phyloP scores from a whole-genome alignment of 2,113 vertebrate species.

The Dasyprocta punctata region DNA sequence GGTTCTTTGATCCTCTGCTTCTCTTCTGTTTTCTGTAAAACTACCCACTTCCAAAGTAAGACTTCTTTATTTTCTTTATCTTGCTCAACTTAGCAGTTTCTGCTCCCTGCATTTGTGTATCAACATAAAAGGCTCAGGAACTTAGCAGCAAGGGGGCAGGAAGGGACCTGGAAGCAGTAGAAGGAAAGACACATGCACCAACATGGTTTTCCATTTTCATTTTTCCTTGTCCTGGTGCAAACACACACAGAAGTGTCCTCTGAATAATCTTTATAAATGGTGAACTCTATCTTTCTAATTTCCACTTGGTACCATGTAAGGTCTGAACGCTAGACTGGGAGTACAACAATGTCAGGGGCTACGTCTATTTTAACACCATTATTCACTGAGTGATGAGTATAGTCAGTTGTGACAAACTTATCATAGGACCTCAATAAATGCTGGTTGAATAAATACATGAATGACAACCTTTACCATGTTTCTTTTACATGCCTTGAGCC shows the following conservation, averaged over 20 bases:
- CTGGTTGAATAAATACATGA: background rate
- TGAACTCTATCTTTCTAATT: background rate
- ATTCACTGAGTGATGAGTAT: background rate
- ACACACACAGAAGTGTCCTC: background rate
- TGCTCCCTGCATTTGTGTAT: background rate
- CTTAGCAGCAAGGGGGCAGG: fast-evolving
- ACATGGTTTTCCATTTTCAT: background rate
- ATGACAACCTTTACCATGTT: background rate
- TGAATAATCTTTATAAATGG: background rate
- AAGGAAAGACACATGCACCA: background rate
- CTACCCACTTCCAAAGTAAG: background rate
- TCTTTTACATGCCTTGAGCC: background rate
- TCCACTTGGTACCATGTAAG: background rate
- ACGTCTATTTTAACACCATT: background rate
- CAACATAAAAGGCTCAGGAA: background rate
- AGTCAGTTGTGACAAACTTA: background rate
- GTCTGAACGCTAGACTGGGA: background rate
- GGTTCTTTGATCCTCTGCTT: background rate
- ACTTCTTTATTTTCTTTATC: background rate
- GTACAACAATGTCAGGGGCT: background rate
- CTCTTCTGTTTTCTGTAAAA: background rate
- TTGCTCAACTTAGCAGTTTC: background rate
- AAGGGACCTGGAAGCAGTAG: background rate
- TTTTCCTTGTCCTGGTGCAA: background rate
- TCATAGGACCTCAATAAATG: background rate